Percentiles rank a stretch among this genome's conserved stretches.
Evolutionary conservation across 2,113 vertebrate genomes (phyloP).

Genomic region (Rhineura floridana): DNA sequence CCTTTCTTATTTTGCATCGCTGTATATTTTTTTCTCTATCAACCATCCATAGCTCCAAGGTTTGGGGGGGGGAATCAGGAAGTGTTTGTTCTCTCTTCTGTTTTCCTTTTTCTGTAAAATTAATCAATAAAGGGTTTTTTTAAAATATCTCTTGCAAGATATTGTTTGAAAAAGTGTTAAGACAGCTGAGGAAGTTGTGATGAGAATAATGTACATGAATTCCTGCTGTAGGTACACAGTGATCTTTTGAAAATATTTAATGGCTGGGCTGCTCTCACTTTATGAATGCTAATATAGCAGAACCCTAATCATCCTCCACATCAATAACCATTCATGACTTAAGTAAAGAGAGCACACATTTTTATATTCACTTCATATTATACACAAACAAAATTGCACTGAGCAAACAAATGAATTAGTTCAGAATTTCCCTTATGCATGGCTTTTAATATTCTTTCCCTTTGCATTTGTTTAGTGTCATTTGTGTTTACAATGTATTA

Average conservation of each 20-base stretch:
- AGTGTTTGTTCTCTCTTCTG: too few relatives aligned
- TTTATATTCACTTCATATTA: not conserved
- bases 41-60: too few relatives aligned
- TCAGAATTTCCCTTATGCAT: conserved; percentile 18
- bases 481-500: conserved; percentile 43
- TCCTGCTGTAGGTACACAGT: not conserved
- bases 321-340: conserved; percentile 20
- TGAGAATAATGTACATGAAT: fast-evolving
- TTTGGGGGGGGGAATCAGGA: too few relatives aligned
- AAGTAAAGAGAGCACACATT: not conserved
- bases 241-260: not conserved
- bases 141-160: conserved; percentile 4
- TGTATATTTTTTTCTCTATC: too few relatives aligned
- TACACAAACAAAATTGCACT: conserved; percentile 22
- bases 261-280: conserved; percentile 1
- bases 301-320: not conserved
- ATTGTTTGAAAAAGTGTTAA: conserved; percentile 1
- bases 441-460: conserved; percentile 23
- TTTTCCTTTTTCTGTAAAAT: too few relatives aligned
- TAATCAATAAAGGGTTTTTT: too few relatives aligned
- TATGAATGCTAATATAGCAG: not conserved
- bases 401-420: conserved; percentile 31
- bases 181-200: not conserved
- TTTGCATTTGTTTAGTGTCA: conserved; percentile 11
- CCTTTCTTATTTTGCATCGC: too few relatives aligned